Evolutionary conservation across 2,888 invertebrate species (phyloP), one percentile per base, ranked within the genome.

Genomic region (Melolontha melolontha): DNA sequence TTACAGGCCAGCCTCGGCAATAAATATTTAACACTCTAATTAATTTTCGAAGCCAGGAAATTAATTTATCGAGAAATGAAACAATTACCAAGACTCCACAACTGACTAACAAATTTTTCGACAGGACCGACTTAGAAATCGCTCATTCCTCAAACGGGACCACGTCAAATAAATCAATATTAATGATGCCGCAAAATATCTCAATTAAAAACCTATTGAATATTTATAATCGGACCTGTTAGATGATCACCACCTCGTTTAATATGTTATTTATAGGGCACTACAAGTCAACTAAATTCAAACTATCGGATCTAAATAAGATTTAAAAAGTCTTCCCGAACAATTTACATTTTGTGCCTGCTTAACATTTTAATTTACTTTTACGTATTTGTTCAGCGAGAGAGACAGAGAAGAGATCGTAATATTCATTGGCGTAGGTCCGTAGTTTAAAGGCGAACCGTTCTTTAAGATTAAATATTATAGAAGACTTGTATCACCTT

Each of bases 111-210:
- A 57, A 42, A 42, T 42, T 57, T 42, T 42, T 41, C 22, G 22
- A 41, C 55, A 42, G 41, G 22, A 41, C 16, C 41, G 55, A 22
- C 14, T 17, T 55, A 55, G 54, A 10, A 54, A 54, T 40, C 54
- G 41, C 42, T 42, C 55, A 41, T 22, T 39, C 4, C 7, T 11
- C 65, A 63, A n/a, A 67, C 63, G 62, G 49, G 54, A 66, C 52
- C 68, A 52, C 70, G 68, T 68, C 70, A 68, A 67, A 72, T 72
- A 74, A 75, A 75, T 75, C 74, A 73, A 72, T 68, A 72, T 74
- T 74, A 75, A 75, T 73, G 75, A 75, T 68, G 69, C 71, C 72
- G 74, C 72, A 72, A 71, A 72, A 72, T 71, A 71, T 69, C 67
- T 69, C 70, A 70, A 66, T 70, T 72, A 71, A 70, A 68, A 68